Conservation (phyloP, 2,888 invertebrate genomes). For the Orgyia antiqua region DNA sequence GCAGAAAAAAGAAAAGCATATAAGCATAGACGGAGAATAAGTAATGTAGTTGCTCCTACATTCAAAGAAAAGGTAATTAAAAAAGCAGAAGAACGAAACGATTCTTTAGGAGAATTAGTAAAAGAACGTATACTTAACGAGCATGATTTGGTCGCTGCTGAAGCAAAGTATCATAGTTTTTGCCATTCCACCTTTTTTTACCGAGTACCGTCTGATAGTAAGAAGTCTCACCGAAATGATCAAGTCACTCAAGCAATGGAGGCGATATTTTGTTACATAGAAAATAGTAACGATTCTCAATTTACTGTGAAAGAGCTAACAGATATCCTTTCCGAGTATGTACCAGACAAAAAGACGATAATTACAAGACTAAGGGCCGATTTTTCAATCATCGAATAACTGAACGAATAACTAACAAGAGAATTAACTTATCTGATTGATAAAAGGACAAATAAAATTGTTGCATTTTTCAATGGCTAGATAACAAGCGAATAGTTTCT, state of each 20-base stretch:
- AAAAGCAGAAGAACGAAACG: slow-evolving; percentile 37
- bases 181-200: slow-evolving; percentile 39
- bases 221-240: slow-evolving; percentile 35
- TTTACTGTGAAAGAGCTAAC: slow-evolving; percentile 42
- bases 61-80: slow-evolving; percentile 40
- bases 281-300: slow-evolving; percentile 44
- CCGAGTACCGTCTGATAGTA: slow-evolving; percentile 30
- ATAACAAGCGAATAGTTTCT: too few species aligned
- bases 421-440: too few species aligned
- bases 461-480: too few species aligned
- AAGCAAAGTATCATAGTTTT: slow-evolving; percentile 39
- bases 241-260: slow-evolving; percentile 41
- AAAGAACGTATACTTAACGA: slow-evolving; percentile 29
- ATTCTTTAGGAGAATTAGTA: slow-evolving; percentile 34
- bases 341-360: slow-evolving; percentile 37
- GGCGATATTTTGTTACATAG: slow-evolving; percentile 41
- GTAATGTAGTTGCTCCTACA: slow-evolving; percentile 34
- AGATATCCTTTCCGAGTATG: slow-evolving; percentile 32
- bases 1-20: slow-evolving; percentile 31
- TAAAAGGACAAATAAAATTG: too few species aligned
- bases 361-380: slow-evolving; percentile 32
- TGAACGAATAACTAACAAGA: too few species aligned
- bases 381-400: too few species aligned
- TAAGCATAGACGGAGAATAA: slow-evolving; percentile 31
- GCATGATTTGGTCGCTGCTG: slow-evolving; percentile 34